These are phyloP conservation scores for Campylomormyrus numenius DNA, from an alignment of 2,113 vertebrate genomes.

Conservation along the genomic window DNA sequence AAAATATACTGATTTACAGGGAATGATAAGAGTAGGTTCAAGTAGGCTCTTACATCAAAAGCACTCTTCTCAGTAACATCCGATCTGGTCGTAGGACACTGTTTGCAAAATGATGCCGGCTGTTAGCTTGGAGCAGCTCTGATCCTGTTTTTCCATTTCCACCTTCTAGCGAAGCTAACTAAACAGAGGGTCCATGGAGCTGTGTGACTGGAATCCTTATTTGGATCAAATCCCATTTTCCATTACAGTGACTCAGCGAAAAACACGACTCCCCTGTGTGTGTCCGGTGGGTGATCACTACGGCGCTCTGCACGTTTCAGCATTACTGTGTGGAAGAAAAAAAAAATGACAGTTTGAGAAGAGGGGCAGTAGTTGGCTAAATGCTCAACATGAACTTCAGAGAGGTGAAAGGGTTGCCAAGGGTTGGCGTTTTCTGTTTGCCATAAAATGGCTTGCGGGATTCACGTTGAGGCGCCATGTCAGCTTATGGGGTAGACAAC, in stretches of 20 bases:
- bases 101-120: conserved; percentile 53
- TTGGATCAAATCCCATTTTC: conserved; percentile 56
- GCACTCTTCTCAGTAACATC: conserved; percentile 29
- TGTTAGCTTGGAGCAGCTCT: conserved; percentile 45
- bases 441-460: background rate
- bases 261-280: conserved; percentile 55
- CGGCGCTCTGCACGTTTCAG: conserved; percentile 4
- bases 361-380: background rate
- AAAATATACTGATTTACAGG: background rate
- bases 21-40: background rate
- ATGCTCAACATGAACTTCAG: background rate
- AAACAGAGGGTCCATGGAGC: conserved; percentile 48
- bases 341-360: background rate
- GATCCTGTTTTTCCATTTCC: conserved; percentile 45
- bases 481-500: background rate
- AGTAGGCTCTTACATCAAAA: background rate
- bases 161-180: conserved; percentile 50
- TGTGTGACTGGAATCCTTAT: conserved; percentile 50
- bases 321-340: background rate
- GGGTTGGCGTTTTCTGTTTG: background rate
- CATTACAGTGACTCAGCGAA: conserved; percentile 51
- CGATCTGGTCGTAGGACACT: conserved; percentile 39
- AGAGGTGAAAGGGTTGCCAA: background rate
- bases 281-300: conserved; percentile 54
- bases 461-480: background rate